These are phyloP conservation scores for Epistrophe grossulariae DNA, from an alignment of 2,888 invertebrate species.

Conservation along the genomic window DNA sequence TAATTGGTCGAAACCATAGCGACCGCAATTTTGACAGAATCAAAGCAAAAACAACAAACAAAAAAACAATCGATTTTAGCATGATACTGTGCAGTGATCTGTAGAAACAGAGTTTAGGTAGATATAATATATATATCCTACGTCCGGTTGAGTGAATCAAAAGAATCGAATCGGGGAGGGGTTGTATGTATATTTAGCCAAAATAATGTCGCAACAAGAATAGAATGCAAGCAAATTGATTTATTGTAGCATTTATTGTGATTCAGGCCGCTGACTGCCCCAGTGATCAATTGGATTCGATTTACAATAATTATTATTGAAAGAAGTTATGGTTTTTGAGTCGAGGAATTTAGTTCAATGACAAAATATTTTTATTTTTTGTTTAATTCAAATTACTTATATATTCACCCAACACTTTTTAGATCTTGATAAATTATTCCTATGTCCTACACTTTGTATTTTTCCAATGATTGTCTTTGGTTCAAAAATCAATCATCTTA, in stretches of 20 bases:
- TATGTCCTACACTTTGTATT: no score
- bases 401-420: no score
- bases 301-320: conserved; percentile 28
- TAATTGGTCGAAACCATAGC: conserved; percentile 63
- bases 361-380: neutral
- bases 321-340: conserved; percentile 60
- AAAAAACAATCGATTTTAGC: conserved; percentile 45
- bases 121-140: conserved; percentile 2
- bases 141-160: conserved; percentile 60
- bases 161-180: conserved; percentile 39
- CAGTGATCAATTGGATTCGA: conserved; percentile 56
- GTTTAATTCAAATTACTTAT: neutral
- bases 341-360: conserved; percentile 32
- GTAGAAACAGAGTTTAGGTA: neutral
- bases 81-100: neutral
- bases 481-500: no score
- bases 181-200: conserved; percentile 15
- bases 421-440: no score
- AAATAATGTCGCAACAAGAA: conserved; percentile 56
- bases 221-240: conserved; percentile 62
- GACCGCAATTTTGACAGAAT: conserved; percentile 61
- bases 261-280: conserved; percentile 39
- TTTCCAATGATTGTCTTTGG: no score
- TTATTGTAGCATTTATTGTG: conserved; percentile 49
- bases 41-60: conserved; percentile 30